Base-by-base conservation (phyloP, 2,797 vertebrate genomes). In the Lacerta bilineata region DNA sequence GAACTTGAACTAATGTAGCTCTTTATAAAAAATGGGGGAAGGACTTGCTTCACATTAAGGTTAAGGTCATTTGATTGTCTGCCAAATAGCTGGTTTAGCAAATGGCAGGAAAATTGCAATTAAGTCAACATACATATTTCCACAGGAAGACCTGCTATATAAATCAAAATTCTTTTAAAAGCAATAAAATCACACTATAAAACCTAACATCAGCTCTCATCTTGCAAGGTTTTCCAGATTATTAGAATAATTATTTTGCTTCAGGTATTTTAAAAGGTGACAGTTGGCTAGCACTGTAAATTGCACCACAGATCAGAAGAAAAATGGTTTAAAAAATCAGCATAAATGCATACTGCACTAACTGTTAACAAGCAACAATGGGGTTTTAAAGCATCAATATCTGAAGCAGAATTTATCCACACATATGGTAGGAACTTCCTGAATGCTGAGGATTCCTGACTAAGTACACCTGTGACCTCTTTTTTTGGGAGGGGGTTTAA, bases 141-240 rank as follows among this genome's bases (percentile, higher is more conserved):
- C 68, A 68, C 59, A 81, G 71, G 76, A 88, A 88, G 69, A 85
- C 71, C 83, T 85, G 55, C 59, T 89, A 17, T 68, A 80, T 89
- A 89, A 88, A 89, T 89, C 77, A 76, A 68, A 85, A 88, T 88
- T 88, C 59, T 85, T 89, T 68, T 50, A 80, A 85, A 81, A 81
- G 69, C 78, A 75, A 66, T 85, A 85, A 89, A 89, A 85, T 81
- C 71, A 13, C 61, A 36, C 78, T 50, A 17, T 89, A 89, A 85
- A 85, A 82, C 15, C 64, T 74, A 74, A 80, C 55, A 41, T 84
- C 39, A 72, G 20, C 69, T 89, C 77, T 89, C 71, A 81, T 11
- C 69, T 85, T n/a, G n/a, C 39, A 89, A 39, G 55, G 74, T 81
- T 89, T 85, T 81, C 69, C 83, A 85, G 55, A 81, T 89, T 85